These are phyloP conservation scores for Chionis minor DNA, from an alignment of 2,113 vertebrate species.

Conservation along the genomic window DNA sequence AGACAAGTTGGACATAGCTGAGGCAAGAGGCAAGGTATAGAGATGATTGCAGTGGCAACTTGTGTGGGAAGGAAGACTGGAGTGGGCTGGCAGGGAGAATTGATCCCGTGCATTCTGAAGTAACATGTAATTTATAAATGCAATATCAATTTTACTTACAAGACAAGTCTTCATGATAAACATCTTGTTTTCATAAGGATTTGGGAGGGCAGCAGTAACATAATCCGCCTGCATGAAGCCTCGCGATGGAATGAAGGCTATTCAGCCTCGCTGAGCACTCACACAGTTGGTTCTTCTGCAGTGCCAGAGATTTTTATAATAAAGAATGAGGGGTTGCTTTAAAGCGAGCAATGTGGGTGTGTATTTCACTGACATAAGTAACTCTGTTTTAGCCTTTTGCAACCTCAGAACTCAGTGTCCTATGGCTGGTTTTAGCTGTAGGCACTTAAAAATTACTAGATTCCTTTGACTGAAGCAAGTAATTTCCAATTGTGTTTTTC, in stretches of 20 bases:
- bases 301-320: background rate
- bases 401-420: background rate
- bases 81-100: background rate
- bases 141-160: background rate
- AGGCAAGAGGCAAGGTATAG: background rate
- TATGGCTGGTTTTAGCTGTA: background rate
- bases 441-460: background rate
- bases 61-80: background rate
- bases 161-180: background rate
- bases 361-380: background rate
- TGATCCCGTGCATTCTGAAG: background rate
- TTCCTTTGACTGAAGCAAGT: background rate
- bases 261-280: background rate
- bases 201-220: background rate
- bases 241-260: background rate
- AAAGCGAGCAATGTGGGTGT: background rate
- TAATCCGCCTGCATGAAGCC: background rate
- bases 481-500: background rate
- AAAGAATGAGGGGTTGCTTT: background rate
- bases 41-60: background rate
- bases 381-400: background rate
- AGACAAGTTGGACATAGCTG: background rate
- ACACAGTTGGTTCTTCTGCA: background rate
- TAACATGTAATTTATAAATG: background rate
- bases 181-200: background rate